Base-by-base conservation (phyloP, 2,797 vertebrate genomes). In the Urophycis tenuis region DNA sequence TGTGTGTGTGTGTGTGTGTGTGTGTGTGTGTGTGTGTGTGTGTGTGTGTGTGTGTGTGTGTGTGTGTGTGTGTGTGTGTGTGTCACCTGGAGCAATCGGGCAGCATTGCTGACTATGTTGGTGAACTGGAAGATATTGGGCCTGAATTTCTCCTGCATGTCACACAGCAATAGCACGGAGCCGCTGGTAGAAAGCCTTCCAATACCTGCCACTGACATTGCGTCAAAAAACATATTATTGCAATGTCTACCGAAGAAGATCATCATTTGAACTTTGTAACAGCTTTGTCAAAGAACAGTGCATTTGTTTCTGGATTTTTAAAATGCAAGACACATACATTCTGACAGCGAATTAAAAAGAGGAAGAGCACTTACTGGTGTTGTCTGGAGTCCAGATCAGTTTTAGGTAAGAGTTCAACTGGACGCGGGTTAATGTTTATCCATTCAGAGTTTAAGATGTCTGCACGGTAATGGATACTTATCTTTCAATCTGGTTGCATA, bases 61-160 rank as follows among this genome's bases (percentile, higher is more conserved):
- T 64, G 60, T 64, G 60, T 64, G 60, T 64, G 60, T 64, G 53
- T 49, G 64, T 19, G 71, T 71, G 19, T 71, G 41, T 33, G 22
- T 74, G 69, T 19, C 79, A 96, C 96, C 95, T 95, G 93, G 2
- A 97, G 92, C 84, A 97, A 83, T 80, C 95, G 91, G 31, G 95
- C 90, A 0, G 96, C 92, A 78, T 95, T 94, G 74, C 92, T 92
- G 84, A 97, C 93, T 2, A 96, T 92, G 91, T 96, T 93, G 34
- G 91, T 89, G 84, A 97, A 96, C 88, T 95, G 95, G 75, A 91
- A 92, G 32, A 95, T 84, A 41, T 82, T 94, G 25, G 93, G 89
- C 74, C 95, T 92, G 86, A 97, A 95, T 84, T 96, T 96, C 87
- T 97, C 96, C 80, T 97, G 96, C 94, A 97, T 95, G 89, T 97